Conservation (phyloP, 2,113 vertebrate species). For the Leptobrachium leishanense region DNA sequence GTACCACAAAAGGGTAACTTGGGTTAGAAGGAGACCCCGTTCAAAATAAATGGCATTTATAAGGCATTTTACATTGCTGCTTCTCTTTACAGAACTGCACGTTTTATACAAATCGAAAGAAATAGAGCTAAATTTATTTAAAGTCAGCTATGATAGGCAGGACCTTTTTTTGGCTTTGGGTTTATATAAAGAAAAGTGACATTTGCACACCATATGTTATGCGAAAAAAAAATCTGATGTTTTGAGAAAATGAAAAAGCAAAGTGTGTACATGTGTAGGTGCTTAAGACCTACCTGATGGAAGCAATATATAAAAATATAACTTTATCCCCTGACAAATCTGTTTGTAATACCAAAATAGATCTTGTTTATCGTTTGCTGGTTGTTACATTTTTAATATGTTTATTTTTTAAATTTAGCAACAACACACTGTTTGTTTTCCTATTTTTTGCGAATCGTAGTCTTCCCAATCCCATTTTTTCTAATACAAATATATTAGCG, state of each 20-base stretch:
- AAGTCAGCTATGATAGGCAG: not conserved
- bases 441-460: no score
- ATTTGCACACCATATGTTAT: conserved; percentile 40
- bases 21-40: no score
- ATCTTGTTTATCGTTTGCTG: conserved; percentile 39
- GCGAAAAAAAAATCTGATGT: conserved; percentile 37
- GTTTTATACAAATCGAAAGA: no score
- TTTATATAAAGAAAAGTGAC: conserved; percentile 27
- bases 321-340: conserved; percentile 25
- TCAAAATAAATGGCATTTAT: no score
- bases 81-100: no score
- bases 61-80: no score
- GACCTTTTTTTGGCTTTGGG: not conserved
- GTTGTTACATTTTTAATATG: conserved; percentile 24
- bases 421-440: no score
- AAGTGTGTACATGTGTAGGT: conserved; percentile 47
- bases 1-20: no score
- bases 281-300: conserved; percentile 28
- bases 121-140: no score
- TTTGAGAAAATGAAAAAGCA: conserved; percentile 45
- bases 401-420: no score
- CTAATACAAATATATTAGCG: no score
- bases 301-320: conserved; percentile 30
- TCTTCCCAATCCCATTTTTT: no score
- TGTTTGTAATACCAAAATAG: conserved; percentile 34